Evolutionary conservation across 2,888 invertebrate genomes (phyloP), one percentile per base, ranked within the genome.

Genomic region (Selenia dentaria): DNA sequence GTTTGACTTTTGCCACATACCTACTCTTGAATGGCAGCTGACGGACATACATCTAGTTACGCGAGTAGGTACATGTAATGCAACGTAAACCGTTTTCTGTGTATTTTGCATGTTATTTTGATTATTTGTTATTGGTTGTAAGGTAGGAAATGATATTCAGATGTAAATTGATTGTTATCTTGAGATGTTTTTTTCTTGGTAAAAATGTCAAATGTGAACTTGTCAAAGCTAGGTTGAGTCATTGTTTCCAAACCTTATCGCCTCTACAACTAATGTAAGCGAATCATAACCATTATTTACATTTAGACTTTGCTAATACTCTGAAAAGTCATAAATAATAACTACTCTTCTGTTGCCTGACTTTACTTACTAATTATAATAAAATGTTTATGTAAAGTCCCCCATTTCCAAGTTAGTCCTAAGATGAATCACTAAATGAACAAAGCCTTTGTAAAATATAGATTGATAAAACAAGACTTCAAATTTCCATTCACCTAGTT

Each of bases 1-100:
- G 90, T 89, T 89, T 89, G 89, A 90, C 89, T 91, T 91, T 88
- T 91, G 91, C 91, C 91, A 91, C 91, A 91, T 91, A n/a, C n/a
- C n/a, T n/a, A 91, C 89, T 89, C 87, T 85, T 88, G 90, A 85
- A 89, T 87, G 89, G 90, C 91, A 89, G 88, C 86, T 90, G 90
- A 89, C 86, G 83, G 84, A 83, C 83, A 82, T 83, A 83, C 79
- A 74, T 84, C 74, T 82, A 79, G 74, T 83, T 81, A 79, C 76
- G 77, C 83, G 76, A 79, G 81, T 84, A 82, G 71, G 75, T 80
- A 81, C 71, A 66, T 76, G 72, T 71, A 71, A 70, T 73, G 74
- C 79, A 62, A 81, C 78, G 76, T 81, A 74, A 82, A 82, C 79
- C 68, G 68, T 74, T 74, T 74, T 67, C 57, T 54, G 56, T 69